phyloP scores from a whole-genome alignment of 1,140 invertebrate genomes.

The Drosophila insularis region DNA sequence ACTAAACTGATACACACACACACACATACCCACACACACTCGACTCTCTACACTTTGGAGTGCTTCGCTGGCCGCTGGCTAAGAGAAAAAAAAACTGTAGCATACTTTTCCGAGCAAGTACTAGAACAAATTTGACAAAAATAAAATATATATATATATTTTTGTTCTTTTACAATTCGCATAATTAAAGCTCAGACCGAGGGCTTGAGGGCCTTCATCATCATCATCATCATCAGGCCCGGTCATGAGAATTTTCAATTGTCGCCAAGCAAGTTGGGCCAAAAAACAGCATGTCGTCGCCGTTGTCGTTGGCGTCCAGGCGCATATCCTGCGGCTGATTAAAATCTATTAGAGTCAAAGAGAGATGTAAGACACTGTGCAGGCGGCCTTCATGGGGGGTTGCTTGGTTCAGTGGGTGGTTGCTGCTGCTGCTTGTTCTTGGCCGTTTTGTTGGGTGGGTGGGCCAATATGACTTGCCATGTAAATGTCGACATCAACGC shows the following conservation, averaged over 20 bases:
- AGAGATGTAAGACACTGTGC: constrained; percentile 73
- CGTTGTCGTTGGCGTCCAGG: constrained; percentile 50
- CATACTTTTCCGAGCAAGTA: constrained; percentile 17
- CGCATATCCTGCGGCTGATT: constrained; percentile 78
- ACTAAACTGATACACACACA: constrained; percentile 24
- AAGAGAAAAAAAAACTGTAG: not conserved
- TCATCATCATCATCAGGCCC: constrained; percentile 26
- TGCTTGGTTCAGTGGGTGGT: not conserved
- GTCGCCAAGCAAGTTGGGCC: constrained; percentile 49
- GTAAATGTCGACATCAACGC: constrained; percentile 68
- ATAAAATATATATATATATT: constrained; percentile 17
- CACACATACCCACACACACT: constrained; percentile 16
- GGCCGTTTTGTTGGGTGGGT: not conserved
- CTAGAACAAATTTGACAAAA: constrained; percentile 18
- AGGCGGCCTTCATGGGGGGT: constrained; percentile 24
- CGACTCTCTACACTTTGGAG: constrained; percentile 17
- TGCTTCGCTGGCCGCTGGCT: constrained; percentile 21
- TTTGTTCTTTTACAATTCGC: constrained; percentile 44
- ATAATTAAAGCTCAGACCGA: constrained; percentile 63
- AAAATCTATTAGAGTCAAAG: constrained; percentile 82
- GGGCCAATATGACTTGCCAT: constrained; percentile 69
- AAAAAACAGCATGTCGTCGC: constrained; percentile 66
- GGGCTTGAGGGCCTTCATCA: constrained; percentile 25
- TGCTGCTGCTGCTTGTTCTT: not conserved
- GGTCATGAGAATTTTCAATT: constrained; percentile 47